Evolutionary conservation across 2,797 vertebrate species (phyloP).

Genomic region (Columba guinea): DNA sequence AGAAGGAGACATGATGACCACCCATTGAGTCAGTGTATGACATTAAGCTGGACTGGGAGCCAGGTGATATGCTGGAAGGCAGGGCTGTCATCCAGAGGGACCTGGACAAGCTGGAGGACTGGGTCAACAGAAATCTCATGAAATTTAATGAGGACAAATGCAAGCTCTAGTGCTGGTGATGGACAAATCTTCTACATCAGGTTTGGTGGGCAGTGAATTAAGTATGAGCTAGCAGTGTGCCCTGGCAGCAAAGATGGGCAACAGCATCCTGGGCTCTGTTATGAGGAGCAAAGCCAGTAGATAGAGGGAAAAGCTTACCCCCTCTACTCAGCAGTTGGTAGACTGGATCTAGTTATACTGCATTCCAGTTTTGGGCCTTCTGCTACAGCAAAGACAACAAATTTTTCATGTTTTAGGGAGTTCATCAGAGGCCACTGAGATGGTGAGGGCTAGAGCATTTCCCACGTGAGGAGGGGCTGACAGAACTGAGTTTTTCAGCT

Average conservation of each 20-base stretch:
- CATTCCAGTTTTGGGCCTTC: not conserved
- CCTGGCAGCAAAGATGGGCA: not conserved
- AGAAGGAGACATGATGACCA: not conserved
- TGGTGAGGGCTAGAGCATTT: not conserved
- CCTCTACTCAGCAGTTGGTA: not conserved
- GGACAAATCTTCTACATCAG: not conserved
- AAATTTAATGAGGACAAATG: not conserved
- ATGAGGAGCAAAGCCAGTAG: not conserved
- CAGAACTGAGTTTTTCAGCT: fast-evolving
- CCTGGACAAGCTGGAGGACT: not conserved
- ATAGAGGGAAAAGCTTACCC: not conserved
- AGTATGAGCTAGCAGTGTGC: not conserved
- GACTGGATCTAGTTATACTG: not conserved
- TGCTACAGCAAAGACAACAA: not conserved
- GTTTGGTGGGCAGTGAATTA: not conserved
- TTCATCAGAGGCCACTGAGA: not conserved
- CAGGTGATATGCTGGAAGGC: not conserved
- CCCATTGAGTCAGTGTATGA: not conserved
- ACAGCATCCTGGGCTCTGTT: not conserved
- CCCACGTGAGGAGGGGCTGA: not conserved
- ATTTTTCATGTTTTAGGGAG: not conserved
- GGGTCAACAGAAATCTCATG: not conserved
- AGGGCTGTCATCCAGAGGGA: not conserved
- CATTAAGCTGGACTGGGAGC: not conserved
- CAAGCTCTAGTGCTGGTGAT: not conserved